Base-by-base conservation (phyloP, 1,140 invertebrate species). In the Eriosoma lanigerum region DNA sequence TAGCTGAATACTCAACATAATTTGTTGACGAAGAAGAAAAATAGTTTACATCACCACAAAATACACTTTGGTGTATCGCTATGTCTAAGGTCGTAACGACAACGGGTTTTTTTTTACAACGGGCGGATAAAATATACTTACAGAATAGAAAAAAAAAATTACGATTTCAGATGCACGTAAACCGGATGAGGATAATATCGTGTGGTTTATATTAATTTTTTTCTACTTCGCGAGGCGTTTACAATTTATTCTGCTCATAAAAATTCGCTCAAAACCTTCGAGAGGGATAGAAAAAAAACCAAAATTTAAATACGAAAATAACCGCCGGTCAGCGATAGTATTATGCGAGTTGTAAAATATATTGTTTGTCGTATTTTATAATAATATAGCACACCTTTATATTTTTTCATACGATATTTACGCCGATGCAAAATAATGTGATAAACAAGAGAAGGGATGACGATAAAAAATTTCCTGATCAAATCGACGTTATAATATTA, bases 271-370 rank as follows among this genome's bases (percentile, higher is more conserved):
- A 56, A 58, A 75, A 75, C 52, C 29, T 29, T 75, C 72, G 32
- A 3, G 32, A 4, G 3, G 32, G 32, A 38, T 75, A 75, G 21
- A 56, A 76, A 38, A 29, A 32, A 56, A 46, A 29, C 15, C 15
- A 46, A 15, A 15, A 46, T 32, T 10, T 56, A 21, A 66, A 32
- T 62, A 10, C 6, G 29, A 8, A 44, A 24, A 58, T 56, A 24
- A 26, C 13, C 21, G 26, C 60, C 9, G 38, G 38, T 26, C 73
- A 46, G 24, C 15, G 21, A 32, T 44, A 66, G 8, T 60, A 78
- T 56, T 38, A n/a, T n/a, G n/a, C n/a, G n/a, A 44, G 73, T 76
- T 15, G 73, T 75, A 58, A 56, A 56, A 58, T 58, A 24, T 60
- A n/a, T 76, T 60, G 72, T 60, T 21, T 29, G 58, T 10, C 10